Evolutionary conservation across 1,140 invertebrate genomes (phyloP), one percentile per base, ranked within the genome.

Genomic region (Drosophila funebris): DNA sequence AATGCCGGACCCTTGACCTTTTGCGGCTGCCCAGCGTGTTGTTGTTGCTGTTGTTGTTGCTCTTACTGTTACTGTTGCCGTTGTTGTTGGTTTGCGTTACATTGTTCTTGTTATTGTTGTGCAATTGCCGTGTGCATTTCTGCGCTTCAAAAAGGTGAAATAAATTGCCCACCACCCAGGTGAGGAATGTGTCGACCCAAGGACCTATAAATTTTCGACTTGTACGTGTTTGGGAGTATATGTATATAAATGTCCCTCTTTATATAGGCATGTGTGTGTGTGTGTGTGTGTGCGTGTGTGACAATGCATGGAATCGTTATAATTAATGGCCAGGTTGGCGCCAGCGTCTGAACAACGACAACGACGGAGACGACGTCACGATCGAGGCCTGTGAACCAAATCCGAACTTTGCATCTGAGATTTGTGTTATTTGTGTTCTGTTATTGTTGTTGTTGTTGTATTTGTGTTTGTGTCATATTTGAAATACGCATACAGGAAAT

Each of bases 311-410:
- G 62, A 9, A 75, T 72, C 33, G 68, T 73, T 71, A 87, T 87
- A 87, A 87, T 87, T 87, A 87, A 87, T 87, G 83, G 78, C 78
- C 84, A 78, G 29, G 61, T 70, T 87, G 83, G 78, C 83, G 83
- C 83, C 83, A 87, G 72, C 61, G 53, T 52, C 76, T 57, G 57
- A 52, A 24, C 18, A 3, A 43, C 57, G n/a, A 60, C 58, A 36
- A 24, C 36, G 50, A 24, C 18, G 5, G 29, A 39, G n/a, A 60
- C 58, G 53, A 24, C 36, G 50, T n/a, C 14, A 8, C 53, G 13
- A 53, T 46, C 39, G 18, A 33, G 29, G 44, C 69, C 62, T 72
- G 69, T 72, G 64, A 73, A 60, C 63, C 39, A 39, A 73, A 61
- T 54, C 57, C 52, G 39, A 78, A 62, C 62, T 72, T 82, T 79